These are phyloP conservation scores for Diogma glabrata DNA, from an alignment of 2,888 invertebrate genomes.

Conservation along the genomic window DNA sequence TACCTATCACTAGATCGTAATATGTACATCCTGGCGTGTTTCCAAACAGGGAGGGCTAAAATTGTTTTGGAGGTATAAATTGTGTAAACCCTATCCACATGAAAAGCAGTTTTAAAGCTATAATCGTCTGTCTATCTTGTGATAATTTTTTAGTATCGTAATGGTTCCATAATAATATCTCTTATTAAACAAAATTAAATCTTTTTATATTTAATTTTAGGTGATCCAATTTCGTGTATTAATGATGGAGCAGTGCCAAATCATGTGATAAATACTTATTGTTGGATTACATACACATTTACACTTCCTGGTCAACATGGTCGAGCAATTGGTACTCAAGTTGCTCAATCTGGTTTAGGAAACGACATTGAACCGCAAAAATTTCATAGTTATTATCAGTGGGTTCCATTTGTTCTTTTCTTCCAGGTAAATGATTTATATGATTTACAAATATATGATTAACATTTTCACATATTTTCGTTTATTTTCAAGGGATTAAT, in stretches of 20 bases:
- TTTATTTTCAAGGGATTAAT: slow-evolving; percentile 54
- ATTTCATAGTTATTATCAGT: slow-evolving; percentile 83
- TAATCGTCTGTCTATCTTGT: no score
- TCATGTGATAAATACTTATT: slow-evolving; percentile 79
- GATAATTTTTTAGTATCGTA: no score
- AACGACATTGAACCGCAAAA: slow-evolving; percentile 58
- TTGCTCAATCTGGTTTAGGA: slow-evolving; percentile 66
- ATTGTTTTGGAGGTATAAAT: no score
- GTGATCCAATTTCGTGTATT: slow-evolving; percentile 81
- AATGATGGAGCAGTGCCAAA: slow-evolving; percentile 67
- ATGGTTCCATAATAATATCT: no score
- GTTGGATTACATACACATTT: slow-evolving; percentile 86
- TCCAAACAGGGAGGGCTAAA: no score
- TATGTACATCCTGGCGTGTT: no score
- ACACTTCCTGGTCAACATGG: slow-evolving; percentile 62
- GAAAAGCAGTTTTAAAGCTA: no score
- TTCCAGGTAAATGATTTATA: slow-evolving; percentile 52
- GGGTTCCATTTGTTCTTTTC: slow-evolving; percentile 87
- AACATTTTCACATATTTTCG: background rate
- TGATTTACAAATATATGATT: background rate
- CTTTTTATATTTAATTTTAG: slow-evolving; percentile 38
- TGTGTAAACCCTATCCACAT: no score
- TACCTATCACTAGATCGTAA: no score
- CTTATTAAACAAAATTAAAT: no score
- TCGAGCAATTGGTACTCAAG: slow-evolving; percentile 48